Percentiles rank a stretch among this genome's conserved stretches.
phyloP scores from a whole-genome alignment of 2,888 invertebrate genomes.

The Chydorus sphaericus region DNA sequence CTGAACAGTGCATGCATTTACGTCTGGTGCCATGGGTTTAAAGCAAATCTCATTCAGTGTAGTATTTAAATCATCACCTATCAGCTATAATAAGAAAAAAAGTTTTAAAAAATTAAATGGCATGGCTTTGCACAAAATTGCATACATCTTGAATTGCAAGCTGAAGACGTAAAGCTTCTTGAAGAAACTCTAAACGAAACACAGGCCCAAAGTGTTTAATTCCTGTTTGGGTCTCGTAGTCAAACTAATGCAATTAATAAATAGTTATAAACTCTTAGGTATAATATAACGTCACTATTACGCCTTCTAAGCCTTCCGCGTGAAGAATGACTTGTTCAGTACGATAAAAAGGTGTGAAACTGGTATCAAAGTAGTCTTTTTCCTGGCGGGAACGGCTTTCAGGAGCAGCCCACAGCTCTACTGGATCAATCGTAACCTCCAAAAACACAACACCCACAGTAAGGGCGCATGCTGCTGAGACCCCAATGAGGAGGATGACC shows the following conservation, averaged over 20 bases:
- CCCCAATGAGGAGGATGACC: conserved; percentile 54
- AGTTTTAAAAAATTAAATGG: too few relatives aligned
- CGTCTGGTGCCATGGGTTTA: conserved; percentile 61
- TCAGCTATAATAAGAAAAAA: conserved; percentile 8
- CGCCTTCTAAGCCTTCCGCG: conserved; percentile 27
- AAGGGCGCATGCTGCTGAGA: conserved; percentile 45
- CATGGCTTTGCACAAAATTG: too few relatives aligned
- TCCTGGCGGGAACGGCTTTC: conserved; percentile 73
- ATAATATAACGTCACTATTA: not conserved
- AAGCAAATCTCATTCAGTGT: conserved; percentile 72
- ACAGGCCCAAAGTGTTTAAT: conserved; percentile 62
- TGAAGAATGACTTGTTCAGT: conserved; percentile 85
- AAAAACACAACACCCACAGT: conserved; percentile 58
- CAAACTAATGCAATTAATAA: conserved; percentile 31
- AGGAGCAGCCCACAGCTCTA: conserved; percentile 92
- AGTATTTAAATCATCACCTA: conserved; percentile 19
- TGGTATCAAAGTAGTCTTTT: conserved; percentile 74
- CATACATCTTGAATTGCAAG: conserved; percentile 38
- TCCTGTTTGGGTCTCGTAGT: conserved; percentile 51
- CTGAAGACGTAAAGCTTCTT: conserved; percentile 54
- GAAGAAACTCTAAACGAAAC: conserved; percentile 64
- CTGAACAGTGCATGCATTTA: conserved; percentile 67
- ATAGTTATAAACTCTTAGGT: conserved; percentile 3
- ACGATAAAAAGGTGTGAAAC: conserved; percentile 87
- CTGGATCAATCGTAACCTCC: conserved; percentile 81